Conservation (phyloP, 2,113 vertebrate species). For the Scolopax mira region DNA sequence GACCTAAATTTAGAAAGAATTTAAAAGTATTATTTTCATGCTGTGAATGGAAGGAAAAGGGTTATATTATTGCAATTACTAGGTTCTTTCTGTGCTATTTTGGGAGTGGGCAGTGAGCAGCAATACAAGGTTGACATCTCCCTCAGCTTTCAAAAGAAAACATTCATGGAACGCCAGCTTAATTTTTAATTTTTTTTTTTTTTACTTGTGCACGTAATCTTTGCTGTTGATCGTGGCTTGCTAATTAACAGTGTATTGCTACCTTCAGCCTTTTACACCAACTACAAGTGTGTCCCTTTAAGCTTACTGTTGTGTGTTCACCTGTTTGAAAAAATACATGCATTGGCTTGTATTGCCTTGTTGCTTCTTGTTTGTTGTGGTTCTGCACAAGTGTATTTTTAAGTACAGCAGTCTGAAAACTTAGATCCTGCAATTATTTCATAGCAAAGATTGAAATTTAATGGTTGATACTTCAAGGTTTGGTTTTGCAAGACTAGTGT, state of each 20-base stretch:
- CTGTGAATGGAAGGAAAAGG: background rate
- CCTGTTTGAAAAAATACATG: background rate
- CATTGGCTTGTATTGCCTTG: accelerated
- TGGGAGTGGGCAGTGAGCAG: background rate
- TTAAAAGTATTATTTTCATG: background rate
- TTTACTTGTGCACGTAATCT: background rate
- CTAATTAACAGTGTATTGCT: background rate
- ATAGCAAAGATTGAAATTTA: background rate
- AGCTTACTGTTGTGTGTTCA: background rate
- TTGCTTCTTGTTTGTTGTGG: background rate
- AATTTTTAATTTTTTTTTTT: background rate
- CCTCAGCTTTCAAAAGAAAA: background rate
- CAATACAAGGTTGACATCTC: background rate
- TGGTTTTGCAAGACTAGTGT: background rate
- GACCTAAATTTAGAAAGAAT: background rate
- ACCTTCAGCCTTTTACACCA: background rate
- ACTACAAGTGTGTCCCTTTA: background rate
- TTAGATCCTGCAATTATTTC: background rate
- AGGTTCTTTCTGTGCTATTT: background rate
- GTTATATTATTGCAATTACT: background rate
- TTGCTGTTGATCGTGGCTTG: background rate
- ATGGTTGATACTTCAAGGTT: background rate
- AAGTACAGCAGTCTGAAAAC: background rate
- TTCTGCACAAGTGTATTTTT: background rate
- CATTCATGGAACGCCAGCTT: background rate